Evolutionary conservation across 2,797 vertebrate genomes (phyloP), one percentile per base, ranked within the genome.

Genomic region (Sebastes iracundus): DNA sequence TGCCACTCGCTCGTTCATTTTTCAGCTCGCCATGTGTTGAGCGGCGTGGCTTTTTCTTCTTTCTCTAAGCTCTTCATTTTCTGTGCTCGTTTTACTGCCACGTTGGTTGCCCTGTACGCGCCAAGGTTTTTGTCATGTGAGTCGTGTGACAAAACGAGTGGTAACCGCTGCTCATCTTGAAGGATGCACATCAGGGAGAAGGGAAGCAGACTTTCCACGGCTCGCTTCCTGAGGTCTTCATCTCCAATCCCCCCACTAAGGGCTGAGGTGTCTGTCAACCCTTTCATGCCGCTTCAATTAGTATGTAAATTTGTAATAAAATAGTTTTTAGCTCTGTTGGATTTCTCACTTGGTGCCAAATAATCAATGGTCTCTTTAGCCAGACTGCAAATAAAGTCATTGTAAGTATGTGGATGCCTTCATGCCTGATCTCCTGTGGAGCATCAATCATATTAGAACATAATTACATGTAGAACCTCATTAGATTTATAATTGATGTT

Each of bases 251-350:
- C 30, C 79, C 87, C 79, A 85, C 84, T 53, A 71, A 80, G 83
- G 74, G 60, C 75, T 60, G 79, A 79, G 81, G 75, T 79, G 79
- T 82, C 91, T 90, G 82, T 86, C 88, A 90, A 84, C 67, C 71
- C 61, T 28, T 90, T 87, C 58, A 85, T 75, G 55, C 81, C 10
- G 49, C 88, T 89, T 90, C 84, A 91, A 92, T 95, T 93, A 94
- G 83, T 88, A 91, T 93, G 92, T 87, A 90, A 84, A 94, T 93
- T 87, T 91, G 76, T 79, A 77, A 91, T 84, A 84, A 75, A 75
- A 67, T 46, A 69, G 52, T 70, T 82, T 80, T 78, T 35, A 80
- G 72, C 78, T 86, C 49, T 42, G 75, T 53, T 68, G 72, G 67
- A 85, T 90, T 90, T 88, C 90, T 93, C 89, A 81, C 77, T 85